A percentile compares a stretch with the other conserved stretches of the same genome.
These are phyloP conservation scores for Trididemnum clinides DNA, from an alignment of 23 tunicate species.

Conservation along the genomic window DNA sequence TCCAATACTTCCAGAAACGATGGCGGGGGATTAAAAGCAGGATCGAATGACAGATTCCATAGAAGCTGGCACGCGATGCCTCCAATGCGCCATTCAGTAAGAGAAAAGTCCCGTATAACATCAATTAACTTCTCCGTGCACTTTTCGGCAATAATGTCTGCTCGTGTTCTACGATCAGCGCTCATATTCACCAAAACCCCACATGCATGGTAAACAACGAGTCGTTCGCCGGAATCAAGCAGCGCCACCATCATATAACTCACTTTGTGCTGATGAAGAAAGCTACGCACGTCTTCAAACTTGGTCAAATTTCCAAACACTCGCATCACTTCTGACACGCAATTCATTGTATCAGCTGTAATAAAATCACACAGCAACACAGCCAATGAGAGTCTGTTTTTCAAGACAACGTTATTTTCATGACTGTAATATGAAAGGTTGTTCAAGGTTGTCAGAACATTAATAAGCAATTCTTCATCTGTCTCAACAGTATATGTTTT, in stretches of 20 bases:
- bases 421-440: slow-evolving; percentile 69
- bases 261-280: slow-evolving; percentile 72
- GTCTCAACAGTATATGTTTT: slow-evolving; percentile 24
- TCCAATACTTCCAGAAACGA: not conserved
- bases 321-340: slow-evolving; percentile 68
- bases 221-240: slow-evolving; percentile 73
- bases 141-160: slow-evolving; percentile 49
- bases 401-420: slow-evolving; percentile 18
- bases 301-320: slow-evolving; percentile 85
- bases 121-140: slow-evolving; percentile 53
- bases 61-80: slow-evolving; percentile 85
- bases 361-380: slow-evolving; percentile 33
- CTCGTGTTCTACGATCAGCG: slow-evolving; percentile 48
- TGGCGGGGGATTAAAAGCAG: not conserved
- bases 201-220: slow-evolving; percentile 83
- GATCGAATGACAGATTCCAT: slow-evolving; percentile 74
- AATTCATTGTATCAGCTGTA: slow-evolving; percentile 56
- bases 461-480: slow-evolving; percentile 64
- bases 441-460: slow-evolving; percentile 62
- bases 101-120: slow-evolving; percentile 77
- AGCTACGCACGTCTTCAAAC: slow-evolving; percentile 66
- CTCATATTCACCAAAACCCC: slow-evolving; percentile 85
- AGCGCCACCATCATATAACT: slow-evolving; percentile 87
- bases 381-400: slow-evolving; percentile 36
- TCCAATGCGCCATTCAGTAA: slow-evolving; percentile 77